Base-by-base conservation (phyloP, 2,113 vertebrate genomes). In the Nesoenas mayeri region DNA sequence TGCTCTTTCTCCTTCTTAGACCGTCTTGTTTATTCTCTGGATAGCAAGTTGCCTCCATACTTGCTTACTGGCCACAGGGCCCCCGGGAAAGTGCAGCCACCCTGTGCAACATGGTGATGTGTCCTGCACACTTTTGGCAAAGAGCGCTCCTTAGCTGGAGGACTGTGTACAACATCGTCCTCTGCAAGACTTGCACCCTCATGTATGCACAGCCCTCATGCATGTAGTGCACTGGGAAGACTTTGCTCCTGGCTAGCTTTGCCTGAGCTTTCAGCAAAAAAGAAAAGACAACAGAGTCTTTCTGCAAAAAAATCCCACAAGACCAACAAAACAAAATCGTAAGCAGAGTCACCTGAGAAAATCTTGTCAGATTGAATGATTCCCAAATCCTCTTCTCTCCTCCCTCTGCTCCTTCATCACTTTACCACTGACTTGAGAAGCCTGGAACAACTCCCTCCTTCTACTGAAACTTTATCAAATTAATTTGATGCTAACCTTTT, bases 171-270 rank as follows among this genome's bases (percentile, higher is more conserved):
- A 28, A 15, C 13, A 8, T 13, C 13, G 5, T 20, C 28, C 25
- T 38, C 20, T 32, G 5, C 26, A 60, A 61, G 34, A 16, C 32
- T 67, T 64, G 7, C 31, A 65, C 19, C 32, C 6, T 72, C 10
- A 8, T 1, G 2, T 15, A 38, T 0, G 0, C 11, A 17, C 11
- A 89, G 16, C 18, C 31, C 42, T 67, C 0, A 0, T 20, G n/a
- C 29, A 11, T 28, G 18, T 12, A n/a, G 14, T 32, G 34, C 17
- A 5, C 13, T 67, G 42, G 56, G 60, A 89, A 54, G n/a, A 75
- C 15, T 16, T 95, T 32, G 8, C 18, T 67, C 19, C 87, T 19
- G 36, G n/a, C 51, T 13, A 71, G 3, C 29, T 85, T 77, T 67
- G 7, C 9, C 24, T 38, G 29, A 74, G 31, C 34, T 74, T 89